Percentiles rank a stretch among this genome's conserved stretches.
These are phyloP conservation scores for Coreius guichenoti DNA, from an alignment of 2,797 vertebrate species.

Conservation along the genomic window DNA sequence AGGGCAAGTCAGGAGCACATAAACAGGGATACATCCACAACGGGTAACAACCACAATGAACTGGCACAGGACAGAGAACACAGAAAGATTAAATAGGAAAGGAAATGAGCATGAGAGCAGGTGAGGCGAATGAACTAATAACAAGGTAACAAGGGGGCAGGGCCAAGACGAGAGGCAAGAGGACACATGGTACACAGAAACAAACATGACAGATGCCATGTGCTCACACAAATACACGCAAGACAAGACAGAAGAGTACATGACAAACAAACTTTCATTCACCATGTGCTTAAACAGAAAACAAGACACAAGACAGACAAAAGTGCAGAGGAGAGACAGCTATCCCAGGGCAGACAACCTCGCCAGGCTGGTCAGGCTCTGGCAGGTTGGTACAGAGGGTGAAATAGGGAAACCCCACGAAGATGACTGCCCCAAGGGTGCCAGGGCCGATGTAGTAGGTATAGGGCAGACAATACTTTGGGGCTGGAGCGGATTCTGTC, in stretches of 20 bases:
- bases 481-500: no score
- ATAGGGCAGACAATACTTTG: background rate
- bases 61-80: background rate
- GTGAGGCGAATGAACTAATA: background rate
- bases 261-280: background rate
- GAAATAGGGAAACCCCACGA: no score
- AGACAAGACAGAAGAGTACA: background rate
- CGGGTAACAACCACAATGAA: background rate
- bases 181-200: background rate
- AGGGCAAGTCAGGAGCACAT: no score
- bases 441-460: no score
- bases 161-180: background rate
- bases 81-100: background rate
- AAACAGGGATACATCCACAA: no score
- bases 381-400: no score
- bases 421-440: no score
- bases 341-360: no score
- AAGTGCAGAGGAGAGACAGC: background rate
- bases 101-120: background rate
- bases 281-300: background rate
- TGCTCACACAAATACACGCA: constrained; percentile 1
- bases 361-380: no score
- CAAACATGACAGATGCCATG: background rate
- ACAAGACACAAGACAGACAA: background rate
- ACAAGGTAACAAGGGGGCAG: background rate